phyloP scores from a whole-genome alignment of 1,140 invertebrate species.

The Zaprionus camerounensis region DNA sequence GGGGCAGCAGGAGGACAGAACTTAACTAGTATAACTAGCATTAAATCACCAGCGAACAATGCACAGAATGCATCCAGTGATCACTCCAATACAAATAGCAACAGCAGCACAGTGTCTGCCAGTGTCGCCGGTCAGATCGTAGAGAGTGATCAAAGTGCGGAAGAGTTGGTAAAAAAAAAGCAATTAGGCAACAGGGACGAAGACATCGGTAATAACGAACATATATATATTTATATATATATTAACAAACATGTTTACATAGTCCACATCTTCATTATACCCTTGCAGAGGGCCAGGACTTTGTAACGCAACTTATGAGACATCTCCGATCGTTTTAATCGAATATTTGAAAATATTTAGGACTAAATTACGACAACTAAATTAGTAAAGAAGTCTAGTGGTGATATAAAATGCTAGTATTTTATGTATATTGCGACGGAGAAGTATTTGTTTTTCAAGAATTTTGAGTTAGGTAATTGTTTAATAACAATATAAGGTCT shows the following conservation, averaged over 20 bases:
- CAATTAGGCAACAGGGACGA: constrained; percentile 58
- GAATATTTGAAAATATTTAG: too few relatives aligned
- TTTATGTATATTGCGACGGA: too few relatives aligned
- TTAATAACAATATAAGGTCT: too few relatives aligned
- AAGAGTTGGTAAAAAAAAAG: constrained; percentile 58
- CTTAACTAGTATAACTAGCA: constrained; percentile 30
- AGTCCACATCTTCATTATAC: not conserved
- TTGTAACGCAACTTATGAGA: too few relatives aligned
- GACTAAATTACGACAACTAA: too few relatives aligned
- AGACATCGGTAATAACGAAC: constrained; percentile 51
- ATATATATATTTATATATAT: not conserved
- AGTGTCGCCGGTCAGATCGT: constrained; percentile 22
- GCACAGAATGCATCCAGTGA: constrained; percentile 45
- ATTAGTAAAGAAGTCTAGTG: too few relatives aligned
- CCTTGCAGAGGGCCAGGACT: too few relatives aligned
- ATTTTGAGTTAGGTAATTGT: too few relatives aligned
- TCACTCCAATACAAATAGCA: constrained; percentile 50
- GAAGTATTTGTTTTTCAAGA: too few relatives aligned
- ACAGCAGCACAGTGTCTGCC: constrained; percentile 53
- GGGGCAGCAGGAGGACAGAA: constrained; percentile 30
- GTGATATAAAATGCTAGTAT: too few relatives aligned
- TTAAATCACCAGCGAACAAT: constrained; percentile 42
- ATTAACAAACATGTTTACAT: not conserved
- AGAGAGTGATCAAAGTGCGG: constrained; percentile 49
- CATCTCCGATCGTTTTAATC: too few relatives aligned